Conservation (phyloP, 2,113 vertebrate species). For the Irena cyanogastra region DNA sequence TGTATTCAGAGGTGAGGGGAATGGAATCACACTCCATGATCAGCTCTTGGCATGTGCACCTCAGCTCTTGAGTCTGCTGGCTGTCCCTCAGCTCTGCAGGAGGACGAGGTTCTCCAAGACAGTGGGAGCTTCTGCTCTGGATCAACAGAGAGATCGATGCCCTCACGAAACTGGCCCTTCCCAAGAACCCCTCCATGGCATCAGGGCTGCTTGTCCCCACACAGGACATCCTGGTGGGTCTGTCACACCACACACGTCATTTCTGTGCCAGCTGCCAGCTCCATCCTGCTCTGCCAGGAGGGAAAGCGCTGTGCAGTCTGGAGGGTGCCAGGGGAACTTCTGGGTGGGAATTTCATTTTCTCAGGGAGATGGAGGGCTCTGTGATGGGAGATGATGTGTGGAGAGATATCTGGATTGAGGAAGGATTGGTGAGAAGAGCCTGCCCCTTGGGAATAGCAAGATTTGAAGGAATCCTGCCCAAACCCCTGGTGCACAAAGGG, state of each 20-base stretch:
- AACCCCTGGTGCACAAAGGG: not conserved
- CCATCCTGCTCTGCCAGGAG: not conserved
- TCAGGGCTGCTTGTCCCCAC: not conserved
- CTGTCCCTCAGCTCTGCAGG: not conserved
- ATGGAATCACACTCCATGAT: not conserved
- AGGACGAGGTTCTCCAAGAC: not conserved
- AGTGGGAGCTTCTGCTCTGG: not conserved
- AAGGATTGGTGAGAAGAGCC: not conserved
- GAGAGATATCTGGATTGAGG: not conserved
- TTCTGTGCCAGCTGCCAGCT: not conserved
- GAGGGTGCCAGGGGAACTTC: not conserved
- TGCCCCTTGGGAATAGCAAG: not conserved
- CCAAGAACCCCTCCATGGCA: not conserved
- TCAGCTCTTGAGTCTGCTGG: not conserved
- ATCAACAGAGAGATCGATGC: rapidly evolving
- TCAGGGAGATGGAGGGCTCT: not conserved
- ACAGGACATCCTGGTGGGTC: not conserved
- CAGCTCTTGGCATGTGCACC: not conserved
- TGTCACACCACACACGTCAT: not conserved
- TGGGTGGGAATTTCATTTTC: not conserved
- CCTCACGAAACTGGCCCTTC: not conserved
- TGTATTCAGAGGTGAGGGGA: not conserved
- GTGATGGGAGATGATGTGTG: not conserved
- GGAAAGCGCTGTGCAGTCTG: rapidly evolving
- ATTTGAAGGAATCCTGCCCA: not conserved